phyloP scores from a whole-genome alignment of 2,888 invertebrate species.

The Leucoma salicis region DNA sequence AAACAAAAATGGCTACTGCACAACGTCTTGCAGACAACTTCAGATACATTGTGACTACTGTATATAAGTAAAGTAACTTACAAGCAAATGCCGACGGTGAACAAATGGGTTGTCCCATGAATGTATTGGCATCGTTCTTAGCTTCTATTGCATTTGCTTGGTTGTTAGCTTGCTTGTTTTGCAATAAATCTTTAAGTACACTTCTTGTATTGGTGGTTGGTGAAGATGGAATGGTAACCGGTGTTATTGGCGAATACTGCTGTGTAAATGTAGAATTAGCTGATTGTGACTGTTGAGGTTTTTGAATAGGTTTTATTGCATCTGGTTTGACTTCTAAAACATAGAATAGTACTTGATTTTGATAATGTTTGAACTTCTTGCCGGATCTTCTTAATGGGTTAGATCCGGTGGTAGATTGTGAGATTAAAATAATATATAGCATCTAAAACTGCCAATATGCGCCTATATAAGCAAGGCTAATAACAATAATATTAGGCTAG shows the following conservation, averaged over 20 bases:
- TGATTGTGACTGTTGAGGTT: conserved; percentile 20
- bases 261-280: conserved; percentile 16
- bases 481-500: too few relatives aligned
- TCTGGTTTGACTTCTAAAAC: conserved; percentile 32
- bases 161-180: conserved; percentile 47
- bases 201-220: conserved; percentile 43
- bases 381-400: too few relatives aligned
- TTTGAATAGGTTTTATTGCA: conserved; percentile 5
- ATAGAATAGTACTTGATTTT: too few relatives aligned
- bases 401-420: too few relatives aligned
- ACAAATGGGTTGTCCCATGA: conserved; percentile 73
- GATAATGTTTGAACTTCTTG: too few relatives aligned
- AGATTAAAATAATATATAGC: too few relatives aligned
- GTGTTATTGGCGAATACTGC: conserved; percentile 10
- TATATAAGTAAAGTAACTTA: conserved; percentile 35
- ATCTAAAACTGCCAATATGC: too few relatives aligned
- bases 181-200: conserved; percentile 56
- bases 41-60: too few relatives aligned
- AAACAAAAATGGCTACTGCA: too few relatives aligned
- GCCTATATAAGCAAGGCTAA: too few relatives aligned
- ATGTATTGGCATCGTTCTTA: conserved; percentile 50
- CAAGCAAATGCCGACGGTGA: conserved; percentile 58
- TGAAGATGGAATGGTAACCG: conserved; percentile 11
- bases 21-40: too few relatives aligned
- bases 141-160: conserved; percentile 23